Base-by-base conservation (phyloP, 2,888 invertebrate genomes). In the Erebia epiphron region DNA sequence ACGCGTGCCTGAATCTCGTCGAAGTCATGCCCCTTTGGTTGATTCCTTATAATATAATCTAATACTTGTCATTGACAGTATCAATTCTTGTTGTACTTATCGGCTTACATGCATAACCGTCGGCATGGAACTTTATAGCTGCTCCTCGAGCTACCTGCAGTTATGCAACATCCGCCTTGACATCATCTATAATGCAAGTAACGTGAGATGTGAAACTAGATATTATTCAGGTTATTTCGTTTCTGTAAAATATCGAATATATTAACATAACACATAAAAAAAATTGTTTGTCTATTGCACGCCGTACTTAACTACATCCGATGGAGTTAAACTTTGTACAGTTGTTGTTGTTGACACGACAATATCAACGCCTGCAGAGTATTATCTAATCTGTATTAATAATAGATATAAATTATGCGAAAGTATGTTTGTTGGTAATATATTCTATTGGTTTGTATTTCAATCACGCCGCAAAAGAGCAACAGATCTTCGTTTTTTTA, bases 121-220 rank as follows among this genome's bases (percentile, higher is more conserved):
- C 16, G 60, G 64, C 49, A 63, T 58, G 69, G 50, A 72, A 69
- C 67, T 67, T 58, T 67, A 64, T 67, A 67, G 54, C 54, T 69
- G 56, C 62, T 43, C 54, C n/a, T 64, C 67, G 63, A 52, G 35
- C 69, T 72, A 52, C 35, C 26, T 35, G 63, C 52, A 67, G 60
- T 72, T 69, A 69, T 35, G 52, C 67, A 72, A 72, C 64, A 49
- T 52, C 52, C 64, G 64, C 16, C n/a, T 26, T 52, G 16, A 52
- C 35, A 52, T 64, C 52, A 64, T 35, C 16, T 35, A 26, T 63
- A 52, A 52, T 52, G 16, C 64, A 52, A 21, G 52, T 54, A 52
- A 63, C 63, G 14, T 35, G 14, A 63, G 46, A 52, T 26, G 11
- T 50, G 9, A 11, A 63, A 63, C 50, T 10, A 18, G 18, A 46